Evolutionary conservation across 2,888 invertebrate species (phyloP), one percentile per base, ranked within the genome.

Genomic region (Priocnemis perturbator): DNA sequence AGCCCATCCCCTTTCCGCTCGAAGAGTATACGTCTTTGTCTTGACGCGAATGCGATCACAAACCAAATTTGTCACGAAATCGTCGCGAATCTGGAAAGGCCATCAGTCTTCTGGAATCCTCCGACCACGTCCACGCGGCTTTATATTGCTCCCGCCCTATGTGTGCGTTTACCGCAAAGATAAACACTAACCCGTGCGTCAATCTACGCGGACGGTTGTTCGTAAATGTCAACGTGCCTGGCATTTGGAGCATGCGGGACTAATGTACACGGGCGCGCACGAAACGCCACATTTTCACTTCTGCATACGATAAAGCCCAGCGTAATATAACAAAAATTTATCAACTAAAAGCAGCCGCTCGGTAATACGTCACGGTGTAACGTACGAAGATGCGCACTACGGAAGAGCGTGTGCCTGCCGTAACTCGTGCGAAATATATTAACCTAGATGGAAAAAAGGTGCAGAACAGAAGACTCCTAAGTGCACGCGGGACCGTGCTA

Each of bases 1-100:
- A 50, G 64, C 72, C 70, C 70, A 73, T 50, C 17, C 50, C 50
- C 50, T 2, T 50, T 50, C 50, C 14, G 19, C 17, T 19, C 23
- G 17, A 26, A 14, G 9, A 58, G 64, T 60, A 70, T 72, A 72
- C 69, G 63, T 71, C 71, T 66, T 66, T 71, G 76, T 73, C 76
- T 64, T 59, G 37, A 26, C 50, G 15, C 53, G n/a, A 52, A 45
- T 7, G 50, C 78, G 71, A 78, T 78, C 73, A 76, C 71, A 64
- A 76, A 70, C 76, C 73, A 67, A 69, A 52, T 52, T 64, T 68
- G 76, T 71, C 77, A 71, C 73, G 77, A 78, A 71, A 78, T 67
- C 37, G 61, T 60, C 55, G 55, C 9, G 75, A 58, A 77, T 67
- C 72, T 69, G 71, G 76, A 71, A 71, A 60, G 60, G 48, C 63